Percentiles rank a stretch among this genome's conserved stretches.
Evolutionary conservation across 1,140 invertebrate genomes (phyloP).

Genomic region (Drosophila leontia): DNA sequence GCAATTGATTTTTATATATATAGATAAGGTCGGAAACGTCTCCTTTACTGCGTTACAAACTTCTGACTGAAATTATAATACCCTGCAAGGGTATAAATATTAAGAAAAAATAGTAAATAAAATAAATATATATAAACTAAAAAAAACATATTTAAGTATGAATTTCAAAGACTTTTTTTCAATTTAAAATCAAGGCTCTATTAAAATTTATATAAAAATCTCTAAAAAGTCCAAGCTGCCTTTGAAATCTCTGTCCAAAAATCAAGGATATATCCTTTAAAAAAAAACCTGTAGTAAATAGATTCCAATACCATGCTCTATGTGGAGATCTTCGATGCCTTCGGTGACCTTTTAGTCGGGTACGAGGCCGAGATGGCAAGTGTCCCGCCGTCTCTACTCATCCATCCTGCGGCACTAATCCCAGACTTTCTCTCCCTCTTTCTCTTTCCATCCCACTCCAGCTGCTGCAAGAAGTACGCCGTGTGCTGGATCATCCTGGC

Average conservation of each 20-base stretch:
- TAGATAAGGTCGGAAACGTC: too few species aligned
- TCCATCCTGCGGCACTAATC: background rate
- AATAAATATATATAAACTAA: too few species aligned
- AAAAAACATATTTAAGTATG: too few species aligned
- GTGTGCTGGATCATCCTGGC: constrained; percentile 66
- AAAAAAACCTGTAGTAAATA: background rate
- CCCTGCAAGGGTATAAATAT: too few species aligned
- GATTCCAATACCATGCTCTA: constrained; percentile 20
- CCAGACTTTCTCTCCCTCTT: too few species aligned
- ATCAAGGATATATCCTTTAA: background rate
- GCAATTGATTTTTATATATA: too few species aligned
- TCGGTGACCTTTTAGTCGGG: constrained; percentile 44
- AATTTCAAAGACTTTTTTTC: too few species aligned
- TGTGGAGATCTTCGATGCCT: constrained; percentile 28
- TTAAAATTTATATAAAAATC: background rate
- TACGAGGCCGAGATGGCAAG: constrained; percentile 36
- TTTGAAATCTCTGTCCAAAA: background rate
- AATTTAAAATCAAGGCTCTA: too few species aligned
- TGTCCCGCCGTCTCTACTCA: constrained; percentile 4
- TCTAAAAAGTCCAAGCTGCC: background rate
- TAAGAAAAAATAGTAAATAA: too few species aligned
- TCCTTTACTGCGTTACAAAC: too few species aligned
- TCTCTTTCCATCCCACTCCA: background rate
- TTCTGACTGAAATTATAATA: too few species aligned
- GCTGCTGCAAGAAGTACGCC: constrained; percentile 61